These are phyloP conservation scores for Actias luna DNA, from an alignment of 2,888 invertebrate species.

Conservation along the genomic window DNA sequence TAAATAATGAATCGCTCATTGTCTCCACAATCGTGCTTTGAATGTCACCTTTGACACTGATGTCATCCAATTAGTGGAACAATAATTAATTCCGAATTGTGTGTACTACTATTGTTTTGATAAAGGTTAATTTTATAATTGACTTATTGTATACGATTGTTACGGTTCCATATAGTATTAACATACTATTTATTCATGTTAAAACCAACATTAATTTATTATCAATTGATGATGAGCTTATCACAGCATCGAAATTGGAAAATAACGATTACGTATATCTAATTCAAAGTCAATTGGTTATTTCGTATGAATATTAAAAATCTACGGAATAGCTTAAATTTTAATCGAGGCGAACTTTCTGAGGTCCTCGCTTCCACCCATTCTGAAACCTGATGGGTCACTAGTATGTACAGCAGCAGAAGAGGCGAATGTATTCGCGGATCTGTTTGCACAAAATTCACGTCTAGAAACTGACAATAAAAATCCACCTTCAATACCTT, in stretches of 20 bases:
- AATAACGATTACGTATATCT: background rate
- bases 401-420: too few species aligned
- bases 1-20: constrained; percentile 50
- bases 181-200: background rate
- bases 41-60: constrained; percentile 45
- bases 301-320: background rate
- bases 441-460: too few species aligned
- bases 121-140: constrained; percentile 19
- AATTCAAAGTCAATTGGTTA: background rate
- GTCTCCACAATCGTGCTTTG: constrained; percentile 47
- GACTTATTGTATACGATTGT: constrained; percentile 12
- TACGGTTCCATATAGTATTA: background rate
- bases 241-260: background rate
- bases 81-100: constrained; percentile 27
- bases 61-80: constrained; percentile 30
- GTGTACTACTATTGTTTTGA: constrained; percentile 30
- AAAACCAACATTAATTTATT: background rate
- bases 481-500: too few species aligned
- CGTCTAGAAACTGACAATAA: too few species aligned
- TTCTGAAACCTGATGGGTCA: too few species aligned
- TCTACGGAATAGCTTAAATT: background rate
- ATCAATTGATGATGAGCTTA: background rate
- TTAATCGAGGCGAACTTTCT: too few species aligned
- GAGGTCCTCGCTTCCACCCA: too few species aligned
- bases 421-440: too few species aligned